Evolutionary conservation across 2,888 invertebrate genomes (phyloP).

Genomic region (Drosophila ustulata): DNA sequence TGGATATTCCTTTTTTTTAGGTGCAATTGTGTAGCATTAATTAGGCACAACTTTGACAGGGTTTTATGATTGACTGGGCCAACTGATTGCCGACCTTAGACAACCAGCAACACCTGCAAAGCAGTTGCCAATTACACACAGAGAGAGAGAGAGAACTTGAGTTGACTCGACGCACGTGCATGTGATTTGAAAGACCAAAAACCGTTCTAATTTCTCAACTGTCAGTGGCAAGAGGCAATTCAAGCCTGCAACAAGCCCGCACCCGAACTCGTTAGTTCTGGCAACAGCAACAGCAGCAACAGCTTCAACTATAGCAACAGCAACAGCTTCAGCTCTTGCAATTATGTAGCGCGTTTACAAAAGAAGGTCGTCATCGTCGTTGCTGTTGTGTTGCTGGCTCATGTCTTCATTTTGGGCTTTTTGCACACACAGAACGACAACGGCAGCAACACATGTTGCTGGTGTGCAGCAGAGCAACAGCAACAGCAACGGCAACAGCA

Average conservation of each 20-base stretch:
- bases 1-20: constrained; percentile 1
- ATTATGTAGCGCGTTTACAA: constrained; percentile 75
- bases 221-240: constrained; percentile 71
- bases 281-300: constrained; percentile 3
- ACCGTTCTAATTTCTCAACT: constrained; percentile 81
- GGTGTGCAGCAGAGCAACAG: constrained; percentile 52
- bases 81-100: constrained; percentile 64
- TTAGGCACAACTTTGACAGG: constrained; percentile 47
- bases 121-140: constrained; percentile 59
- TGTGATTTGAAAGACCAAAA: constrained; percentile 73
- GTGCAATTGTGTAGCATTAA: constrained; percentile 53
- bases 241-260: constrained; percentile 36
- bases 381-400: constrained; percentile 39
- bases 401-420: constrained; percentile 77
- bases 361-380: constrained; percentile 68
- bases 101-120: constrained; percentile 51
- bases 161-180: constrained; percentile 63
- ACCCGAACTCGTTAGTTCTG: constrained; percentile 67
- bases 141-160: constrained; percentile 3
- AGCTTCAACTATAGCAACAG: constrained; percentile 58
- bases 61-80: constrained; percentile 43
- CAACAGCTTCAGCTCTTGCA: constrained; percentile 56
- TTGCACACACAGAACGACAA: constrained; percentile 40
- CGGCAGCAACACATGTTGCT: constrained; percentile 70
- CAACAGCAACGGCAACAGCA: constrained; percentile 48